phyloP scores from a whole-genome alignment of 2,888 invertebrate genomes.

The Scaptomyza polygonia region DNA sequence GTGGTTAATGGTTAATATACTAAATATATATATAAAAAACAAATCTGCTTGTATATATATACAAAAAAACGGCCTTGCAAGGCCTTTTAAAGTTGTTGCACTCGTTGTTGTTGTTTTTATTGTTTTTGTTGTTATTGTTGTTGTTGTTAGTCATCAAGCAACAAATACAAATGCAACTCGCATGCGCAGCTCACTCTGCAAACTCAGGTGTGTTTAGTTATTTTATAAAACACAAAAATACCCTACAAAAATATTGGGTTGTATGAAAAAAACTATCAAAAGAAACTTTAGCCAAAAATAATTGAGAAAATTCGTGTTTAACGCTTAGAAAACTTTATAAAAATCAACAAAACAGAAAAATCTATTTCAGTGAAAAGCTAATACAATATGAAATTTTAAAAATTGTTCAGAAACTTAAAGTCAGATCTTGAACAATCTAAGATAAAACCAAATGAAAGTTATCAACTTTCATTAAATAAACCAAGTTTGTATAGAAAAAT shows the following conservation, averaged over 20 bases:
- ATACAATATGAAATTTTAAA: too few relatives aligned
- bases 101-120: constrained; percentile 39
- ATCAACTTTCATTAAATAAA: too few relatives aligned
- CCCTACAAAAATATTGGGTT: background rate
- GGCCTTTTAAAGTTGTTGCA: constrained; percentile 82
- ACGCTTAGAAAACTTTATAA: too few relatives aligned
- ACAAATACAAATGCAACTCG: constrained; percentile 29
- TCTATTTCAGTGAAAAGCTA: too few relatives aligned
- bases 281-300: background rate
- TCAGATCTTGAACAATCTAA: too few relatives aligned
- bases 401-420: too few relatives aligned
- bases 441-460: too few relatives aligned
- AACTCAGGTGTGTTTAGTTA: constrained; percentile 38
- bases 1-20: background rate
- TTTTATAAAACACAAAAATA: constrained; percentile 33
- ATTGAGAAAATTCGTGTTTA: too few relatives aligned
- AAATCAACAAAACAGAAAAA: too few relatives aligned
- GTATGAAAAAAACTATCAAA: background rate
- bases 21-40: background rate
- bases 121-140: constrained; percentile 37
- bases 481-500: too few relatives aligned
- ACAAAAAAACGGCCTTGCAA: constrained; percentile 79
- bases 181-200: constrained; percentile 26
- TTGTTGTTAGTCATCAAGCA: constrained; percentile 15
- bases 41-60: background rate